Conservation (phyloP, 2,888 invertebrate genomes). For the Drosophila macrothrix region DNA sequence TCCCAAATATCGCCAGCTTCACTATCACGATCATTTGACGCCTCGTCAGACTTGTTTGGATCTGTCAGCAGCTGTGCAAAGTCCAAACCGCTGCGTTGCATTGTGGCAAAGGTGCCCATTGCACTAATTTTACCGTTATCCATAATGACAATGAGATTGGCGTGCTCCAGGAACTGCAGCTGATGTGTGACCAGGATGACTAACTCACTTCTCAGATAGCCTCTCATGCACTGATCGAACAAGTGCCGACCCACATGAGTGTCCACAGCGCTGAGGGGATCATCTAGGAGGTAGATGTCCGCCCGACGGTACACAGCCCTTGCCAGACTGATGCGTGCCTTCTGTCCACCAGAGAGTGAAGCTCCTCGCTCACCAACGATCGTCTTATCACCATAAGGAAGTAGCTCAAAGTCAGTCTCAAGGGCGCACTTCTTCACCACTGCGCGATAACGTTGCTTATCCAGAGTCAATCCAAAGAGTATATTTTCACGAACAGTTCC, state of each 20-base stretch:
- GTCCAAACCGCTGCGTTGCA: slow-evolving; percentile 90
- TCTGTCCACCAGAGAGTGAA: slow-evolving; percentile 93
- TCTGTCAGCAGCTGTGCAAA: slow-evolving; percentile 90
- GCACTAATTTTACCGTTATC: slow-evolving; percentile 84
- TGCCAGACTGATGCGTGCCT: slow-evolving; percentile 94
- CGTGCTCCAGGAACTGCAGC: slow-evolving; percentile 90
- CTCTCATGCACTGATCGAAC: slow-evolving; percentile 88
- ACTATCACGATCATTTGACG: slow-evolving; percentile 65
- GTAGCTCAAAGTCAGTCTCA: slow-evolving; percentile 86
- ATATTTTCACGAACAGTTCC: slow-evolving; percentile 88
- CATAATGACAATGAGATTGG: slow-evolving; percentile 86
- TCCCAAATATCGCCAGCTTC: slow-evolving; percentile 52
- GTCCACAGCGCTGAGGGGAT: slow-evolving; percentile 96
- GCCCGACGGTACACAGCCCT: slow-evolving; percentile 94
- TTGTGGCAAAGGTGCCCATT: slow-evolving; percentile 89
- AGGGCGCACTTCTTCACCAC: slow-evolving; percentile 86
- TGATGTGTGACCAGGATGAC: slow-evolving; percentile 93
- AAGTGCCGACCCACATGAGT: slow-evolving; percentile 94
- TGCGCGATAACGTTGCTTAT: slow-evolving; percentile 87
- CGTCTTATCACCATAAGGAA: slow-evolving; percentile 87
- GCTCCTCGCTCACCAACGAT: slow-evolving; percentile 92
- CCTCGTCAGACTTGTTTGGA: slow-evolving; percentile 84
- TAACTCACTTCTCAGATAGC: slow-evolving; percentile 87
- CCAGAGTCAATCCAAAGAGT: slow-evolving; percentile 87
- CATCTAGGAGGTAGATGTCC: slow-evolving; percentile 94